Percentiles rank a stretch among this genome's conserved stretches.
Evolutionary conservation across 2,888 invertebrate genomes (phyloP).

Genomic region (Orthosia gracilis): DNA sequence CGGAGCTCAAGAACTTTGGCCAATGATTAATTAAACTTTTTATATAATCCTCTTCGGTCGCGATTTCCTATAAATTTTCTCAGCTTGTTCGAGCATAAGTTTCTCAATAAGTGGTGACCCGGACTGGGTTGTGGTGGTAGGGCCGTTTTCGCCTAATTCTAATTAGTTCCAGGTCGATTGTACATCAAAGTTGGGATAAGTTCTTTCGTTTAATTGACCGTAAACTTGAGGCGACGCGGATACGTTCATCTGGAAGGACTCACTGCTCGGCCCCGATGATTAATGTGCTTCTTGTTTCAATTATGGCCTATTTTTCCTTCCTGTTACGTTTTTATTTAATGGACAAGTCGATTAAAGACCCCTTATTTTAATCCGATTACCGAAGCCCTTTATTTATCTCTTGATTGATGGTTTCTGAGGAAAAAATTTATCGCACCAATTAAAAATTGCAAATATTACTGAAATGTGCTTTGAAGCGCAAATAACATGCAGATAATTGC

Average conservation of each 20-base stretch:
- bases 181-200: constrained; percentile 85
- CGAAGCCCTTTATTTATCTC: background rate
- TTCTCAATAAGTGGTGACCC: constrained; percentile 71
- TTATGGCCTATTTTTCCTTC: constrained; percentile 23
- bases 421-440: constrained; percentile 11
- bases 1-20: constrained; percentile 48
- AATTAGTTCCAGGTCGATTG: constrained; percentile 86
- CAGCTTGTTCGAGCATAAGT: constrained; percentile 70
- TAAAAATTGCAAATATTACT: constrained; percentile 16
- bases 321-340: constrained; percentile 2
- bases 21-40: constrained; percentile 66
- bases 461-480: constrained; percentile 30
- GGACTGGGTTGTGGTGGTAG: constrained; percentile 65
- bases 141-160: constrained; percentile 84
- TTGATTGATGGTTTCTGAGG: background rate
- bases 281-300: constrained; percentile 64
- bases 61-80: constrained; percentile 67
- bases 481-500: constrained; percentile 41
- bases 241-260: constrained; percentile 78
- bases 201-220: constrained; percentile 87
- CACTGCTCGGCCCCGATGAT: constrained; percentile 60
- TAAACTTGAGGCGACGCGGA: constrained; percentile 78
- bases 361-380: background rate
- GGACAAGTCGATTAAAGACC: constrained; percentile 10
- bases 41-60: constrained; percentile 45